Conservation (phyloP, 2,797 vertebrate species). For the Choloepus didactylus region DNA sequence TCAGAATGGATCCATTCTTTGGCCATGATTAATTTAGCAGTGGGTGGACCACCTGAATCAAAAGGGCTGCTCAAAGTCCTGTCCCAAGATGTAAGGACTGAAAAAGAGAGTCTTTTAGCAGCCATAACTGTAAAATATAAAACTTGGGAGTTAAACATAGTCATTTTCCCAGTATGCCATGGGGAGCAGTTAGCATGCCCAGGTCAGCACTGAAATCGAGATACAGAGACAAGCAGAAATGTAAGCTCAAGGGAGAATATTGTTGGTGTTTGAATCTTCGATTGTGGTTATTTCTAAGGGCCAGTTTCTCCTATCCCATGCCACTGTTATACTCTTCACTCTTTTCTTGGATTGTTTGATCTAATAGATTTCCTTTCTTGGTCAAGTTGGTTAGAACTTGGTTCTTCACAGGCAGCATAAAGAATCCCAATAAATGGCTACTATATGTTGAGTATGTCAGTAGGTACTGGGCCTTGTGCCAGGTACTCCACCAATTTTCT, state of each 20-base stretch:
- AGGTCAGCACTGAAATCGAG: neutral
- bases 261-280: neutral
- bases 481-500: neutral
- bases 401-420: neutral
- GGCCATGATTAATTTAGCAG: neutral
- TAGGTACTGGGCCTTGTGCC: neutral
- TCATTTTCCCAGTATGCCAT: neutral
- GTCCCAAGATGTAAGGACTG: neutral
- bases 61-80: neutral
- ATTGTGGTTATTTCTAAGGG: neutral
- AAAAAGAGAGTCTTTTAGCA: neutral
- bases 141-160: neutral
- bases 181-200: neutral
- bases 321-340: neutral
- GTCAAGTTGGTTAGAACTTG: neutral
- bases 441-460: neutral
- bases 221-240: neutral
- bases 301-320: neutral
- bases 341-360: constrained; percentile 13
- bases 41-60: neutral
- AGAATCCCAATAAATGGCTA: neutral
- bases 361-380: neutral
- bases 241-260: neutral
- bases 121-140: neutral
- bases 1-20: neutral